A percentile compares a stretch with the other conserved stretches of the same genome.
Evolutionary conservation across 2,797 vertebrate species (phyloP).

Genomic region (Acanthurus lineatus): DNA sequence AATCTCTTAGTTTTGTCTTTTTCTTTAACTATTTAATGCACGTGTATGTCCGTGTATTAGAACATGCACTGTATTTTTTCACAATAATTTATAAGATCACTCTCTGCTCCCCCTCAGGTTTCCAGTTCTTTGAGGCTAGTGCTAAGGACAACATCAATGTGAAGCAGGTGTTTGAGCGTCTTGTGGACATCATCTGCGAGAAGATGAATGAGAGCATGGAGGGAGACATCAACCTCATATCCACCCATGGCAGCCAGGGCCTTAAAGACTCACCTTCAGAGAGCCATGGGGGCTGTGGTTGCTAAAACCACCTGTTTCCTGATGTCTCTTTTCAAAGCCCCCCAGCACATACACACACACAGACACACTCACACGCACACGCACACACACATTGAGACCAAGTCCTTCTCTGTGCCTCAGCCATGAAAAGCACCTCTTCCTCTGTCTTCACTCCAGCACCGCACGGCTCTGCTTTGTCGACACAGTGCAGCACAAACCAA

Average conservation of each 20-base stretch:
- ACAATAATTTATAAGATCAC: neutral
- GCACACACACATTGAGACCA: conserved; percentile 38
- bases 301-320: conserved; percentile 72
- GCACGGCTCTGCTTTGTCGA: conserved; percentile 21
- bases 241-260: conserved; percentile 82
- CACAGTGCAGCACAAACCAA: neutral
- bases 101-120: conserved; percentile 79
- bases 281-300: conserved; percentile 85
- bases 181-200: conserved; percentile 93
- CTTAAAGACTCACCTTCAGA: conserved; percentile 80
- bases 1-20: neutral
- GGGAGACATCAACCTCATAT: conserved; percentile 69
- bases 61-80: neutral
- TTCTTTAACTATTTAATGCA: neutral
- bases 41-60: neutral
- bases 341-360: conserved; percentile 20
- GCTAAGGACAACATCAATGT: conserved; percentile 94
- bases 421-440: conserved; percentile 27
- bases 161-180: conserved; percentile 92
- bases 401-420: conserved; percentile 58
- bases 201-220: conserved; percentile 94
- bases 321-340: neutral
- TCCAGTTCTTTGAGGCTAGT: conserved; percentile 94
- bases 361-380: conserved; percentile 35
- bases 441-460: conserved; percentile 8